These are phyloP conservation scores for Chrysaora quinquecirrha DNA, from an alignment of 30 jellyfish, hydroid and myxozoan species.

Conservation along the genomic window DNA sequence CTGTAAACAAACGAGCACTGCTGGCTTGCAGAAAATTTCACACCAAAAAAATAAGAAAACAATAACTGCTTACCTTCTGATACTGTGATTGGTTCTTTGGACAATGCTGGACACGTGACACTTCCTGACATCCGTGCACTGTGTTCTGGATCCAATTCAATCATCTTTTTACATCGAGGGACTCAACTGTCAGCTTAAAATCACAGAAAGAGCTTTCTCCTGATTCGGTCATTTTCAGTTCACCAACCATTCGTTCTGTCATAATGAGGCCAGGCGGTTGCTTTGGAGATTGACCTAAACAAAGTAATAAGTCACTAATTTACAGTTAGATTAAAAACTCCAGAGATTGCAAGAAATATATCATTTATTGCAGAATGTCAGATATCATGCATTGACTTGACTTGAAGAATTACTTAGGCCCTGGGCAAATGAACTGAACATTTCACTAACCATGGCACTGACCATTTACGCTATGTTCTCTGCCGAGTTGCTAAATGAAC, in stretches of 20 bases:
- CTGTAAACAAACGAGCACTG: too few relatives aligned
- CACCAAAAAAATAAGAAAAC: conserved; percentile 26
- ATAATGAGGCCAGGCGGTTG: conserved; percentile 42
- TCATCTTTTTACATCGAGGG: conserved; percentile 32
- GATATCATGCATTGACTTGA: too few relatives aligned
- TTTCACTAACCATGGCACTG: too few relatives aligned
- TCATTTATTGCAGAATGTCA: too few relatives aligned
- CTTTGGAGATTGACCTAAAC: neutral
- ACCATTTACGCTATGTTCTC: too few relatives aligned
- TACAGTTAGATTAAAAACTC: too few relatives aligned
- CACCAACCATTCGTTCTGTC: conserved; percentile 69
- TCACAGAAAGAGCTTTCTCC: conserved; percentile 23
- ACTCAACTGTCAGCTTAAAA: conserved; percentile 33
- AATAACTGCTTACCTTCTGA: conserved; percentile 19
- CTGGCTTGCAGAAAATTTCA: conserved; percentile 64
- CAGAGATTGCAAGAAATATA: too few relatives aligned
- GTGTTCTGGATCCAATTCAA: conserved; percentile 58
- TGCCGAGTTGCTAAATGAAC: too few relatives aligned
- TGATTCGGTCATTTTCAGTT: conserved; percentile 5
- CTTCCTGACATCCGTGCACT: conserved; percentile 39
- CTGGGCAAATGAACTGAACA: too few relatives aligned
- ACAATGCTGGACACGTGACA: conserved; percentile 67
- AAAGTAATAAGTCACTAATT: too few relatives aligned
- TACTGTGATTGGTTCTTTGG: conserved; percentile 48
- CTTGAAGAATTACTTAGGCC: too few relatives aligned